Evolutionary conservation across 2,113 vertebrate species (phyloP), one percentile per base, ranked within the genome.

Genomic region (Myanophis thanlyinensis): DNA sequence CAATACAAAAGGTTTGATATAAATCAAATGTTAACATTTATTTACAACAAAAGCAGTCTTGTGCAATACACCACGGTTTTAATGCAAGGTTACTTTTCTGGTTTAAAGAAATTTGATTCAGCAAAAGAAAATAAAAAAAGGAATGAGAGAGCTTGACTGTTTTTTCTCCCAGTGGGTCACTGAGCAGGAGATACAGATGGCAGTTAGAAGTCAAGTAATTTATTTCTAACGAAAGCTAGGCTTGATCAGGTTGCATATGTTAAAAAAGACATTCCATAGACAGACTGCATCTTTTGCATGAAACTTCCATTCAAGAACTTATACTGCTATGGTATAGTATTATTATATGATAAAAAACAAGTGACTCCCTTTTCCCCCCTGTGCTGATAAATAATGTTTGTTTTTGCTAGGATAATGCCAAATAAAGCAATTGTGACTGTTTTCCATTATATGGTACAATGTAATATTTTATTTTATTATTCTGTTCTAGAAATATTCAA

Each of bases 1-100:
- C 95, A 98, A 97, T 95, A 98, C 98, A 13, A 99, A 99, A 99
- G 99, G 99, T 99, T 97, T 92, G 92, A 91, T 90, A 92, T 46
- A 92, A 7, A 15, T 20, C 46, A 44, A 84, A n/a, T 25, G 5
- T 27, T 53, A 67, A 80, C 87, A 80, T 13, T 84, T 22, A 40
- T 53, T 52, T n/a, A 23, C 51, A 84, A 20, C 25, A 89, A 80
- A 44, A 92, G 5, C 1, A 22, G 11, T 30, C 84, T 49, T 12
- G 47, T n/a, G 47, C 8, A 62, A 30, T 80, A 93, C 94, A 44
- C 44, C 18, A 56, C 49, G 53, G 46, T 20, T 9, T 87, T n/a
- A 51, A 87, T 87, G 20, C 40, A 62, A 20, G 86, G 12, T 20
- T 27, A 52, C 49, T n/a, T 2, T 91, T 91, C 56, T 67, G 25